Percentiles rank a stretch among this genome's conserved stretches.
Conservation (phyloP, 2,888 invertebrate species). For the Liodrosophila aerea region DNA sequence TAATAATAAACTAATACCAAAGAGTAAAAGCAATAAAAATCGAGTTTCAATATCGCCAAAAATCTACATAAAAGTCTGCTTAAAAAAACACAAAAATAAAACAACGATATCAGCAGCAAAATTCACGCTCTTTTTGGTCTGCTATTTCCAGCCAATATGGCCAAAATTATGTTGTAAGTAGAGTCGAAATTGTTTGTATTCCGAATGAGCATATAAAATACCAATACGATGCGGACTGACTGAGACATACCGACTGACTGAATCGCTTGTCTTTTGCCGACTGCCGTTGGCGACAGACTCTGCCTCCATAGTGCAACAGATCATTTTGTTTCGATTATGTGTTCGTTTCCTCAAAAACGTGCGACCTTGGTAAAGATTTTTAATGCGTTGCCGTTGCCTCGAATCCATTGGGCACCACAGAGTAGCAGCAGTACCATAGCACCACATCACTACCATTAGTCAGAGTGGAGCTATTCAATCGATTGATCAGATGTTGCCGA, state of each 20-base stretch:
- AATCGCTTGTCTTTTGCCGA: not conserved
- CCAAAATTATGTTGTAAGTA: constrained; percentile 33
- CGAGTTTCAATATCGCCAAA: constrained; percentile 32
- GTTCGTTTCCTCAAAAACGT: constrained; percentile 62
- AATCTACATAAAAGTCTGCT: constrained; percentile 43
- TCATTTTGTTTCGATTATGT: constrained; percentile 48
- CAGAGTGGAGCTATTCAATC: constrained; percentile 33
- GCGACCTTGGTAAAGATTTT: constrained; percentile 61
- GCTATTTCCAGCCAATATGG: constrained; percentile 5
- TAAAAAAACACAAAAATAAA: not conserved
- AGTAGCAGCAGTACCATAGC: not conserved
- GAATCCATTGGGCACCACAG: constrained; percentile 30
- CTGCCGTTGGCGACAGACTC: constrained; percentile 8
- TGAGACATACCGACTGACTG: not conserved
- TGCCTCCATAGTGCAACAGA: constrained; percentile 47
- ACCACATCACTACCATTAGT: constrained; percentile 2
- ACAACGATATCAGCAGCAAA: too few relatives aligned
- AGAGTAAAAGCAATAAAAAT: constrained; percentile 40
- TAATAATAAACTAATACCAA: constrained; percentile 34
- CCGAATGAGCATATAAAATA: not conserved
- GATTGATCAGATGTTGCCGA: constrained; percentile 30
- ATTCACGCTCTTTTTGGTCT: constrained; percentile 28
- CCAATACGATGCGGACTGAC: too few relatives aligned
- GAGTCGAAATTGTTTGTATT: constrained; percentile 11
- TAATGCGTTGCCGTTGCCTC: constrained; percentile 57